A percentile compares a stretch with the other conserved stretches of the same genome.
Evolutionary conservation across 2,888 invertebrate species (phyloP).

Genomic region (Eupithecia abbreviata): DNA sequence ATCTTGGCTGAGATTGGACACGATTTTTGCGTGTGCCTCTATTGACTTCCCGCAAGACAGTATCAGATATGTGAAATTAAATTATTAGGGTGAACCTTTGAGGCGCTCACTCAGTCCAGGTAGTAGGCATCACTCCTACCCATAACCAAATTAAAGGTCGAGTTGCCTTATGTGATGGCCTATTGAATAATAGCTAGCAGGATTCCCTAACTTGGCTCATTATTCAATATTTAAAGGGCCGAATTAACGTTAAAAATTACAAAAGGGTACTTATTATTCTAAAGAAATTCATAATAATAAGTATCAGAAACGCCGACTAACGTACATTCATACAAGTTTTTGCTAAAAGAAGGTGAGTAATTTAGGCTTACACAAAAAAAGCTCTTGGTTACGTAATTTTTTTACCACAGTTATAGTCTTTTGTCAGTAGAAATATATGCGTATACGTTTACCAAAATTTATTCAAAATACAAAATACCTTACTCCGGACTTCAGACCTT

Average conservation of each 20-base stretch:
- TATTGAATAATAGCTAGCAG: conserved; percentile 2
- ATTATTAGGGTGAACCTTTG: conserved; percentile 21
- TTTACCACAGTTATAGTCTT: too few relatives aligned
- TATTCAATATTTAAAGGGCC: neutral
- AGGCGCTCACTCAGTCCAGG: conserved; percentile 5
- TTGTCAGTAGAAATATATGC: neutral
- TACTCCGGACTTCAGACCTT: neutral
- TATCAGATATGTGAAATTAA: neutral
- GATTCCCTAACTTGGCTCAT: neutral
- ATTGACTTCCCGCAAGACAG: neutral
- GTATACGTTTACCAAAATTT: neutral
- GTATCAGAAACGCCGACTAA: neutral
- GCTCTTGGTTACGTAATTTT: too few relatives aligned
- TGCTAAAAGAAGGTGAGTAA: too few relatives aligned
- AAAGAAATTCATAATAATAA: neutral
- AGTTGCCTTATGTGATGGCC: neutral
- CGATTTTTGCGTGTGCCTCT: neutral
- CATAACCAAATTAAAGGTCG: conserved; percentile 21
- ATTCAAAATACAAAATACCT: neutral
- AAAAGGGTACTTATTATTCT: neutral
- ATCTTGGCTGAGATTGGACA: neutral
- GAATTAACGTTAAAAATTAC: neutral
- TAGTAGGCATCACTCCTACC: conserved; percentile 15
- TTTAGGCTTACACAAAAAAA: too few relatives aligned
- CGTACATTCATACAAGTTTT: too few relatives aligned